Base-by-base conservation (phyloP, 2,113 vertebrate genomes). In the Herpetotheres cachinnans region DNA sequence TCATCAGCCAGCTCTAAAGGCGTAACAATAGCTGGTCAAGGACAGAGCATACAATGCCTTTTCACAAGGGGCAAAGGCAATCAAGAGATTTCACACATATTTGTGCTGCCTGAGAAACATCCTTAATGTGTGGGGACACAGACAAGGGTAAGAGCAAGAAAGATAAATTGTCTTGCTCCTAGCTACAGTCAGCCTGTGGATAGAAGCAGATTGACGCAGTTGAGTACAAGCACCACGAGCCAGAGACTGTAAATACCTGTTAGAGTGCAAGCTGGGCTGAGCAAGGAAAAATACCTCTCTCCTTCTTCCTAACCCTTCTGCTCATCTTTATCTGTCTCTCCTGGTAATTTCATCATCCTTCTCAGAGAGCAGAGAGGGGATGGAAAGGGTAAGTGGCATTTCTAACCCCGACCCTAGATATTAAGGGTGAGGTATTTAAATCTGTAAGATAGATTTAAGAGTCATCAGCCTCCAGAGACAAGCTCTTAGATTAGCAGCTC, bases 41-140 rank as follows among this genome's bases (percentile, higher is more conserved):
- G 97, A 96, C 97, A 96, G 93, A 92, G 90, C 93, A 58, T 40
- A 91, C 95, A 76, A 76, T 94, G 93, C 83, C 95, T 97, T 96
- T 90, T 93, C 96, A 82, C 90, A 82, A 15, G 95, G 91, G 93
- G 96, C 90, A 97, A 95, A 97, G 92, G 96, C 97, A 98, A 95
- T 97, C 97, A 96, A 93, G 95, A 97, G 94, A 98, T 97, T 97
- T 97, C 96, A 98, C 97, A 97, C 94, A 90, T 95, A 97, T 97
- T 97, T 97, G 96, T 96, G 94, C 90, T 94, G 96, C 95, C 93
- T 97, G 95, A 97, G 96, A 98, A 97, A 97, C 91, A 97, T 95
- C 92, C 95, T 97, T 98, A 97, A 98, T 96, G 95, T 84, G 95
- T 86, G 82, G 97, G 96, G 95, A 97, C 95, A 97, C 78, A 54